Evolutionary conservation across 2,797 vertebrate genomes (phyloP), one percentile per base, ranked within the genome.

Genomic region (Neosalanx taihuensis): DNA sequence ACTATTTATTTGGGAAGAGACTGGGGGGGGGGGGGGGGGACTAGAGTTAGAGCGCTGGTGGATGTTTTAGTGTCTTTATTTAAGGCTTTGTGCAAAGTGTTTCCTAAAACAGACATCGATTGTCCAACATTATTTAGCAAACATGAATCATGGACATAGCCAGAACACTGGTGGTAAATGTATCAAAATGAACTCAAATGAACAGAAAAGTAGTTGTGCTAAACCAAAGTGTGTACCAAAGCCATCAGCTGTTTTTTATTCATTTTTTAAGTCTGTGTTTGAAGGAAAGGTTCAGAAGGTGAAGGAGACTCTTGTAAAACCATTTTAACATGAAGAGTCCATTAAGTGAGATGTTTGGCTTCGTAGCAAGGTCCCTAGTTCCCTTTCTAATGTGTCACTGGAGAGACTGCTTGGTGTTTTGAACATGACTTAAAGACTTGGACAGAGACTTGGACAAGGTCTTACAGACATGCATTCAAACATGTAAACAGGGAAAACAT

Each of bases 321-420:
- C 6, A 35, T 37, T 61, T 23, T 35, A 26, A 68, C 59, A 68
- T 10, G 30, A 67, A 31, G 17, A 33, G 5, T 59, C 56, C 71
- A 67, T 59, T 61, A 67, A 60, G 57, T 41, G 20, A 66, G 58
- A 33, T 26, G 12, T 59, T 13, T 17, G 35, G 58, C 20, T 53
- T 37, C 23, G 9, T 46, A 56, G 35, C 29, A 58, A 26, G n/a
- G 23, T 66, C 46, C 51, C 53, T 7, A 33, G 4, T 29, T 60
- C 7, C 33, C 17, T 56, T 56, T 70, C 35, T 61, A 31, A 5
- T 20, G 4, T n/a, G 41, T 31, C 46, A 31, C 4, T 23, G 1
- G 29, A 31, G 49, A 53, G 18, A 67, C 66, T 31, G 66, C 26
- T 53, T 26, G 49, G 29, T 56, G 49, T 67, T 6, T 67, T 17